phyloP scores from a whole-genome alignment of 2,113 vertebrate genomes.

The Galeopterus variegatus region DNA sequence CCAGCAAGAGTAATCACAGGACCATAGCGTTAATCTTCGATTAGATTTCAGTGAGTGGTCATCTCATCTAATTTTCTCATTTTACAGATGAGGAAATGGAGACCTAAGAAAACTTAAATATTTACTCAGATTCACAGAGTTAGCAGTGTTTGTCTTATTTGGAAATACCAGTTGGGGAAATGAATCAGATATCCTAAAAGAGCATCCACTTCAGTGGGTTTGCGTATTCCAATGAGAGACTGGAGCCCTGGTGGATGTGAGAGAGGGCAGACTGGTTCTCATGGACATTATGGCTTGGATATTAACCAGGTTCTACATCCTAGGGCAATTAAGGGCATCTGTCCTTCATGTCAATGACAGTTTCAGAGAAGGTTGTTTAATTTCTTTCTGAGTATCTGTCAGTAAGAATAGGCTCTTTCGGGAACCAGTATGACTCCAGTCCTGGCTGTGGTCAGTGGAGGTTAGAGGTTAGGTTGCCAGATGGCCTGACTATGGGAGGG shows the following conservation, averaged over 20 bases:
- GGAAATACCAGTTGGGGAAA: background rate
- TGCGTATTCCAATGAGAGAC: background rate
- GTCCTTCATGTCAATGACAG: background rate
- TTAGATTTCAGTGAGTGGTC: background rate
- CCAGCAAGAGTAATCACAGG: background rate
- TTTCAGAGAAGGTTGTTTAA: background rate
- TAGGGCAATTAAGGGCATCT: background rate
- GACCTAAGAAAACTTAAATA: background rate
- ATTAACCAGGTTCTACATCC: background rate
- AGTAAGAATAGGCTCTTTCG: background rate
- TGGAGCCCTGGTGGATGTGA: background rate
- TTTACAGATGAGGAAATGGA: conserved; percentile 53
- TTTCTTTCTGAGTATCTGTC: background rate
- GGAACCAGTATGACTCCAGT: background rate
- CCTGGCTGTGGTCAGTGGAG: background rate
- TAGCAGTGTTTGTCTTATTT: background rate
- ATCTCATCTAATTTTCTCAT: background rate
- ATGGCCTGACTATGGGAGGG: background rate
- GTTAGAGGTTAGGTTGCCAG: background rate
- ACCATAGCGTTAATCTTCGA: background rate
- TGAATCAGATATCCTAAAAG: background rate
- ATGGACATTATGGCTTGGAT: background rate
- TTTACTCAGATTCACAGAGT: background rate
- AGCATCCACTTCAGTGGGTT: background rate
- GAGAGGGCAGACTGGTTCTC: background rate